Conservation (phyloP, 2,113 vertebrate species). For the Siphamia tubifer region DNA sequence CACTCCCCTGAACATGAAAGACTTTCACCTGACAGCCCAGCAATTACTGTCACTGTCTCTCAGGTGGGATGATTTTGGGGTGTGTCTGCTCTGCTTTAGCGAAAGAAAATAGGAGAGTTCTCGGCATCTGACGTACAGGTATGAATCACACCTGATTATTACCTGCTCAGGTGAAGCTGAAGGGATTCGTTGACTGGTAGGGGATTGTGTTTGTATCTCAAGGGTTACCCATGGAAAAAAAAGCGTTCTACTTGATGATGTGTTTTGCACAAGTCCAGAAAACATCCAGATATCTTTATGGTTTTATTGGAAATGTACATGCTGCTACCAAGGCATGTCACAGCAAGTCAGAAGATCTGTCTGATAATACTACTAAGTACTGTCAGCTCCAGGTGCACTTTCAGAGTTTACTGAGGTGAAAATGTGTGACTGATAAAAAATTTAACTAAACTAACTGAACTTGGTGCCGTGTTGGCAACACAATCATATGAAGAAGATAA, state of each 20-base stretch:
- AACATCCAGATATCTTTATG: too few relatives aligned
- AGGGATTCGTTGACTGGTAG: neutral
- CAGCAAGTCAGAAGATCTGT: too few relatives aligned
- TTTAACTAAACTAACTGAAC: too few relatives aligned
- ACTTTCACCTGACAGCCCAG: slow-evolving; percentile 19
- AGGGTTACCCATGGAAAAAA: neutral
- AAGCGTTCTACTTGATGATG: neutral
- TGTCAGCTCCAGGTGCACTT: too few relatives aligned
- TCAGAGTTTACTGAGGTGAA: too few relatives aligned
- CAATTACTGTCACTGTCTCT: neutral
- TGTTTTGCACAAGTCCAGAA: too few relatives aligned
- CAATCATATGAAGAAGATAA: too few relatives aligned
- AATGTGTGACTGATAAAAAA: too few relatives aligned
- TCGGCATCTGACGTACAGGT: neutral
- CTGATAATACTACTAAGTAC: too few relatives aligned
- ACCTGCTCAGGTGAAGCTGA: slow-evolving; percentile 25
- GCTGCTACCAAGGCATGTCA: too few relatives aligned
- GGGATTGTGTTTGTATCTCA: neutral
- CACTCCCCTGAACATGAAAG: slow-evolving; percentile 30
- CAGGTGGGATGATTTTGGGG: neutral
- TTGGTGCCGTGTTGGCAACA: too few relatives aligned
- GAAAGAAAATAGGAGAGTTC: neutral
- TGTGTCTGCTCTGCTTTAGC: neutral
- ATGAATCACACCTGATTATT: slow-evolving; percentile 24
- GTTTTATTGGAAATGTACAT: too few relatives aligned